Evolutionary conservation across 2,888 invertebrate species (phyloP).

Genomic region (Pimpla rufipes): DNA sequence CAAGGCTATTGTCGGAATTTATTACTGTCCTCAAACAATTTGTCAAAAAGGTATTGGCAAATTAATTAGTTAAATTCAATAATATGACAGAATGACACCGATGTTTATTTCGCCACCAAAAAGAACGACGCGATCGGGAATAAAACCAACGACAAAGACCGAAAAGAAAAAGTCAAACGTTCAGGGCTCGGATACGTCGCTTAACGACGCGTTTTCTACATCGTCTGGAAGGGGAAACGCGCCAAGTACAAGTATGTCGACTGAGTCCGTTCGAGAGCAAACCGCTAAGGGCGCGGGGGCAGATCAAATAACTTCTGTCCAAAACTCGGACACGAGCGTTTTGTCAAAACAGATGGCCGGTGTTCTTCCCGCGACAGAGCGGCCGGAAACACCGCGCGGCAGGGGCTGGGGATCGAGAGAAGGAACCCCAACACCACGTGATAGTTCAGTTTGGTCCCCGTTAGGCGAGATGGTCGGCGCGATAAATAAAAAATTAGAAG

Average conservation of each 20-base stretch:
- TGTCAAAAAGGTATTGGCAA: not conserved
- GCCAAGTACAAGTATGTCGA: not conserved
- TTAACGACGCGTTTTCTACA: not conserved
- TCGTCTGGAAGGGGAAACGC: conserved; percentile 1
- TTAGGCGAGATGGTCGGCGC: too few species aligned
- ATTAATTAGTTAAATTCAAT: not conserved
- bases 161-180: not conserved
- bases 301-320: not conserved
- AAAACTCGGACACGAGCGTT: not conserved
- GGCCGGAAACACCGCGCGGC: too few species aligned
- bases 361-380: too few species aligned
- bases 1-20: not conserved
- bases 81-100: not conserved
- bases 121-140: too few species aligned
- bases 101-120: too few species aligned
- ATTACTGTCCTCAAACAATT: not conserved
- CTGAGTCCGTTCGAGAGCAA: not conserved
- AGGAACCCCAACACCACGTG: too few species aligned
- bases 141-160: too few species aligned
- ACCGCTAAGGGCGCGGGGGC: not conserved
- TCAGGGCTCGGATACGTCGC: not conserved
- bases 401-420: too few species aligned
- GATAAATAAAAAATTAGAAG: too few species aligned
- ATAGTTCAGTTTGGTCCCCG: too few species aligned
- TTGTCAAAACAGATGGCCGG: too few species aligned